Base-by-base conservation (phyloP, 2,797 vertebrate species). In the Falco cherrug region DNA sequence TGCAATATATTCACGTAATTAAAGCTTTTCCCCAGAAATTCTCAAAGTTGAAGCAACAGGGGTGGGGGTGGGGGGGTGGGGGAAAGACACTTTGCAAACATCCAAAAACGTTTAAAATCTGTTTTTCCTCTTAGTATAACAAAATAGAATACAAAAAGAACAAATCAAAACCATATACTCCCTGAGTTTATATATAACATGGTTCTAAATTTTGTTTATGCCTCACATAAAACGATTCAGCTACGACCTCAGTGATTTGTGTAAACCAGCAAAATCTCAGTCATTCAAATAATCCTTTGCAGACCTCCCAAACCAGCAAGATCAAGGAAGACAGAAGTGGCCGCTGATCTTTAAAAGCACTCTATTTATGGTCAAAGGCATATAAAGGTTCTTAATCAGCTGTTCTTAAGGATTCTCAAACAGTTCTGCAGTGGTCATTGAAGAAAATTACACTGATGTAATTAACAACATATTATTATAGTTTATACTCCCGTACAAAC, bases 191-290 rank as follows among this genome's bases (percentile, higher is more conserved):
- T 63, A 69, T 20, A 48, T 29, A 84, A 80, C 17, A 85, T 5
- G 6, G 48, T 20, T 91, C 17, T 89, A 81, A 81, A 89, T 87
- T 95, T 94, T 81, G 26, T 53, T 95, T 90, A 78, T 48, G 39
- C 14, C 6, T 93, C 29, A 59, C 7, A 82, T 76, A 77, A 95
- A 91, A 78, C 70, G 41, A 77, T 73, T 85, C 76, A 80, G 33
- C 63, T 89, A 31, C 29, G 28, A 85, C 76, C 43, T 63, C 47
- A 57, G 35, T 68, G 57, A 89, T 78, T 89, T 92, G 29, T 93
- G 56, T 51, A 95, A 91, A 92, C 15, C 26, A 65, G 11, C n/a
- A 53, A 93, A 93, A 78, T 7, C 28, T 50, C 28, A 86, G 17
- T 35, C 60, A 78, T 33, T 87, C 57, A 90, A 87, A 80, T 73